Evolutionary conservation across 2,797 vertebrate species (phyloP).

Genomic region (Parauchenoglanis punctatus): DNA sequence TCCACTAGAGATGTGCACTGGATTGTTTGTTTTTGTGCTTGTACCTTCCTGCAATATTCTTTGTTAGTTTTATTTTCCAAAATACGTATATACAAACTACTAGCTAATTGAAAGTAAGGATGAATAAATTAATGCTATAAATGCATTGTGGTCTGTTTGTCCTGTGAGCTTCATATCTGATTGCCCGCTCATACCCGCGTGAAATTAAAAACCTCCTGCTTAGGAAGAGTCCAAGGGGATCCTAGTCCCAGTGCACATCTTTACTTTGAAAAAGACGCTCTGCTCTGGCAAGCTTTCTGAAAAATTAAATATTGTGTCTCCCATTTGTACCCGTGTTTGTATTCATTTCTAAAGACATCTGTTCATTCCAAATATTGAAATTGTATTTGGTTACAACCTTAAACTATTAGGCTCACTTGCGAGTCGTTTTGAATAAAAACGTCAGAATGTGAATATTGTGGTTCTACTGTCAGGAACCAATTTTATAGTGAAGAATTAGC

Average conservation of each 20-base stretch:
- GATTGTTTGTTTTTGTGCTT: neutral
- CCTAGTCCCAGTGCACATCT: neutral
- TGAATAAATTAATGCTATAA: neutral
- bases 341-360: neutral
- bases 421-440: neutral
- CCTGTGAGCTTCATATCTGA: conserved; percentile 11
- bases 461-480: neutral
- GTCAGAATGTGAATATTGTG: neutral
- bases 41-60: neutral
- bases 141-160: neutral
- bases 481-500: neutral
- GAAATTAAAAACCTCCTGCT: conserved; percentile 18
- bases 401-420: neutral
- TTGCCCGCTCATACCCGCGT: conserved; percentile 2
- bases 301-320: neutral
- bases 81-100: neutral
- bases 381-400: neutral
- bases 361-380: neutral
- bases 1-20: neutral
- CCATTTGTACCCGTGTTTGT: neutral
- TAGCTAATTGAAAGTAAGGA: neutral
- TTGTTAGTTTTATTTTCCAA: neutral
- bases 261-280: neutral
- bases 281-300: too few relatives aligned
- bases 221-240: neutral